Evolutionary conservation across 2,113 vertebrate genomes (phyloP).

Genomic region (Istiophorus platypterus): DNA sequence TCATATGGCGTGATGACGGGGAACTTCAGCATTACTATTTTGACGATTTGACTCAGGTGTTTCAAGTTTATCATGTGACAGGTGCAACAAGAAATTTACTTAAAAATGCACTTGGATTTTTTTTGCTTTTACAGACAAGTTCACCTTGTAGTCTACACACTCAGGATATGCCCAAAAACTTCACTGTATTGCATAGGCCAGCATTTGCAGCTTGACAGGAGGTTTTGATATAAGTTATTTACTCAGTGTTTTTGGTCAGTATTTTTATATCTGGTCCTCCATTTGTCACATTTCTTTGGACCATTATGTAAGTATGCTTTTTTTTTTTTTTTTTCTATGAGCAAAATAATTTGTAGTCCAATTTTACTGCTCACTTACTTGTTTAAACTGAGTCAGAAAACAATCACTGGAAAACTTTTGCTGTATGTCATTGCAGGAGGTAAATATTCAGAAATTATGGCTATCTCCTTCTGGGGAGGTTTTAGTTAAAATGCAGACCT

Average conservation of each 20-base stretch:
- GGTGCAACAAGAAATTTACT: constrained; percentile 15
- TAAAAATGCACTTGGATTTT: constrained; percentile 38
- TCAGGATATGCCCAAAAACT: constrained; percentile 73
- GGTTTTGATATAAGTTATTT: constrained; percentile 46
- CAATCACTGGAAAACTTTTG: constrained; percentile 69
- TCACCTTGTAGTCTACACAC: constrained; percentile 54
- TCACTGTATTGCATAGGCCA: constrained; percentile 52
- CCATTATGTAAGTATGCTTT: constrained; percentile 46
- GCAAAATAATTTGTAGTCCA: constrained; percentile 31
- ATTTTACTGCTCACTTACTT: constrained; percentile 36
- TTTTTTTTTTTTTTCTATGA: constrained; percentile 33
- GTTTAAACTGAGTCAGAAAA: constrained; percentile 52
- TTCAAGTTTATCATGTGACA: not conserved
- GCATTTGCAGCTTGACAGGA: constrained; percentile 44
- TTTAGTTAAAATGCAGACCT: constrained; percentile 42
- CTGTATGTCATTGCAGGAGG: constrained; percentile 61
- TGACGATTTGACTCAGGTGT: constrained; percentile 12
- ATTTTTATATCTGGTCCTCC: constrained; percentile 48
- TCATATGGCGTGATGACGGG: constrained; percentile 83
- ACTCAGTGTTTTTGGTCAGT: constrained; percentile 57
- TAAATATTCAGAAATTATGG: constrained; percentile 42
- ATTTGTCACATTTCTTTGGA: constrained; percentile 48
- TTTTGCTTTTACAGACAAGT: constrained; percentile 47
- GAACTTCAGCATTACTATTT: constrained; percentile 67
- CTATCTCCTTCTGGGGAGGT: constrained; percentile 53